Evolutionary conservation across 2,888 invertebrate species (phyloP).

Genomic region (Leucoptera coffeella): DNA sequence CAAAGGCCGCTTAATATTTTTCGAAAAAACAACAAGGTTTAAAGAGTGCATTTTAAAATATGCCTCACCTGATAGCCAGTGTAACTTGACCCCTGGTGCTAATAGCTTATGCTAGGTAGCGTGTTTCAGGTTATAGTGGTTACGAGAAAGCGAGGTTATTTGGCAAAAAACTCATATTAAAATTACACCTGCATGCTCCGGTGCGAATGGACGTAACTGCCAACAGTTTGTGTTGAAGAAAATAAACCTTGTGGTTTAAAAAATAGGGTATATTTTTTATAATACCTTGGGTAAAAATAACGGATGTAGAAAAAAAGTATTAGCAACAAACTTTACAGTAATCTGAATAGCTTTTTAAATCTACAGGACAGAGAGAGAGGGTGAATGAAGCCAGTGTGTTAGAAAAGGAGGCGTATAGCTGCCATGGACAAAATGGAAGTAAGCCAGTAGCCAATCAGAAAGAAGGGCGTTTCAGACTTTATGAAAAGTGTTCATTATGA

Average conservation of each 20-base stretch:
- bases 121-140: too few species aligned
- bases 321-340: conserved; percentile 31
- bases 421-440: neutral
- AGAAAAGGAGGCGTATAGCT: neutral
- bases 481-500: too few species aligned
- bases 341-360: conserved; percentile 30
- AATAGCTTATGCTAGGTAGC: too few species aligned
- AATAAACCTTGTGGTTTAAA: too few species aligned
- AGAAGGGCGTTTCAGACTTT: too few species aligned
- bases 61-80: too few species aligned
- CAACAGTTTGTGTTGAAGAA: neutral
- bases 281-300: too few species aligned
- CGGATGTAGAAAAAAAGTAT: conserved; percentile 35
- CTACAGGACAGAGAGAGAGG: conserved; percentile 22
- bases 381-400: conserved; percentile 2
- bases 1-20: conserved; percentile 26
- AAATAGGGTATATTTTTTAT: too few species aligned
- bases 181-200: conserved; percentile 17
- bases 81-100: too few species aligned
- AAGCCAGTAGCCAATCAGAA: conserved; percentile 35
- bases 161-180: conserved; percentile 29
- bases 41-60: conserved; percentile 21
- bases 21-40: conserved; percentile 23
- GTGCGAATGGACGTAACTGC: neutral
- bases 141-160: too few species aligned